Evolutionary conservation across 2,113 vertebrate species (phyloP).

Genomic region (Heterocephalus glaber): DNA sequence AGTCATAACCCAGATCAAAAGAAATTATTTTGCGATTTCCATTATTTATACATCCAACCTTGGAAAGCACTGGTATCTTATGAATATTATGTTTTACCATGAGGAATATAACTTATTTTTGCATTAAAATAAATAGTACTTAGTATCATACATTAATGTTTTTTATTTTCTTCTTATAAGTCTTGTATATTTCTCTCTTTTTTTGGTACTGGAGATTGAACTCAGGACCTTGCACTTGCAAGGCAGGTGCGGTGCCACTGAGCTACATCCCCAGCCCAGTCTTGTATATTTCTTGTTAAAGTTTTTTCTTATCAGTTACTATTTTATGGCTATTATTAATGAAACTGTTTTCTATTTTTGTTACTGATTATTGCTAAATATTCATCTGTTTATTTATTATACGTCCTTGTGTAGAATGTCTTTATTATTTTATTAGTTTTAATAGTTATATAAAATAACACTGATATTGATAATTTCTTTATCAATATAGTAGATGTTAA

Average conservation of each 20-base stretch:
- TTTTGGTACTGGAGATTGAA: too few relatives aligned
- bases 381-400: not conserved
- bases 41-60: not conserved
- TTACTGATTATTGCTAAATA: not conserved
- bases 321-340: not conserved
- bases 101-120: not conserved
- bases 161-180: too few relatives aligned
- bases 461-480: not conserved
- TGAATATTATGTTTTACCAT: not conserved
- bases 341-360: not conserved
- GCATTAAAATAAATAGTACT: not conserved
- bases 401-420: not conserved
- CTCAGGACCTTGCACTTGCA: too few relatives aligned
- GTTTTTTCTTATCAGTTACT: not conserved
- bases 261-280: too few relatives aligned
- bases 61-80: not conserved
- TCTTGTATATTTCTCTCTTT: not conserved
- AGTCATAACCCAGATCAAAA: not conserved
- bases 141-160: not conserved
- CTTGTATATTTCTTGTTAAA: too few relatives aligned
- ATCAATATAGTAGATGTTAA: not conserved
- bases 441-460: not conserved
- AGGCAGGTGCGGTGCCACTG: too few relatives aligned
- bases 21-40: not conserved
- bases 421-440: not conserved